Evolutionary conservation across 1,140 invertebrate genomes (phyloP).

Genomic region (Eciton burchellii): DNA sequence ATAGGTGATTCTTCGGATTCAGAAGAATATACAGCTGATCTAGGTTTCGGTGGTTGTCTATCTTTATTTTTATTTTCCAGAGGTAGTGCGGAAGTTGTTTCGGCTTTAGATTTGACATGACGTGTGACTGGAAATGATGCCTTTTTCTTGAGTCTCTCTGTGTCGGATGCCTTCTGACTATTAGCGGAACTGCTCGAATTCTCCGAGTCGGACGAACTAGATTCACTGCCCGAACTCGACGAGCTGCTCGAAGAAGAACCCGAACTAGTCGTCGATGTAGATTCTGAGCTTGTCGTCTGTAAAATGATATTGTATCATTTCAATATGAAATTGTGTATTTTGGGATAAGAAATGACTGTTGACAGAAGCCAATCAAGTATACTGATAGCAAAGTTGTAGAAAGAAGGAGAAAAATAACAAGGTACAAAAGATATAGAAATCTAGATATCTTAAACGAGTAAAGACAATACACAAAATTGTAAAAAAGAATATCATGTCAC

Average conservation of each 20-base stretch:
- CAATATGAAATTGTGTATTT: background rate
- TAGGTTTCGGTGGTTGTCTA: conserved; percentile 76
- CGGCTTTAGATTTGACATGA: conserved; percentile 83
- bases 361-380: no score
- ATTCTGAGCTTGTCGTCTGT: conserved; percentile 87
- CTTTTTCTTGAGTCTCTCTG: conserved; percentile 85
- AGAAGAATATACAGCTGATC: conserved; percentile 83
- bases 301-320: conserved; percentile 16
- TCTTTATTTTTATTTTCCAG: conserved; percentile 80
- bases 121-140: conserved; percentile 80
- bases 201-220: conserved; percentile 89
- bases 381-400: no score
- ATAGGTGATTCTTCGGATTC: conserved; percentile 85
- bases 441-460: background rate
- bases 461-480: background rate
- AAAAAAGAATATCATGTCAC: background rate
- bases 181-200: conserved; percentile 88
- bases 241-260: conserved; percentile 87
- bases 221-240: conserved; percentile 89
- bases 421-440: no score
- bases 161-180: conserved; percentile 82
- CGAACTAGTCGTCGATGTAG: conserved; percentile 88
- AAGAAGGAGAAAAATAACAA: no score
- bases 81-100: conserved; percentile 73
- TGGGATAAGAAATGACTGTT: background rate